Evolutionary conservation across 2,113 vertebrate species (phyloP), one percentile per base, ranked within the genome.

Genomic region (Ameiurus melas): DNA sequence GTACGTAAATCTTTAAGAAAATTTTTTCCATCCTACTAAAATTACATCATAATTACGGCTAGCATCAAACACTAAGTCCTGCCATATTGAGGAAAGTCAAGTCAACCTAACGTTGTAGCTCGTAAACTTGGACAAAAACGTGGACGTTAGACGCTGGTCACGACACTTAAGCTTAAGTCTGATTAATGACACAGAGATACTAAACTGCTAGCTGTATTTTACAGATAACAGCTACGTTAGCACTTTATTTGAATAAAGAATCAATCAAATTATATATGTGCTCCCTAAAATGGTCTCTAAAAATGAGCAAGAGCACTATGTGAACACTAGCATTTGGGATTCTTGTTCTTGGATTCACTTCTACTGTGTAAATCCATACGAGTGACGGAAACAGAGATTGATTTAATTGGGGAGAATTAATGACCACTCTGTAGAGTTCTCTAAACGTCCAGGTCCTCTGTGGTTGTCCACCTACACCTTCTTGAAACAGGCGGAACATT

Each of bases 401-500:
- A 80, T 30, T 68, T 27, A 43, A 51, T 55, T 51, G 19, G 33
- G n/a, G 20, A 5, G 17, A 62, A 64, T 83, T 64, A 64, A 64
- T n/a, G 51, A 80, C 55, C 77, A 80, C n/a, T 17, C 17, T 20
- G 1, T 20, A 12, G 30, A 68, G 82, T 51, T 43, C 83, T 70
- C 14, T 33, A 12, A 84, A 33, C 5, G 47, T 6, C 7, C 10
- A 60, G 57, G 55, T 39, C 33, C 10, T 25, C 57, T 16, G 57
- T 62, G 33, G 80, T 62, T 62, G 57, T 85, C 64, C 83, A 85
- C 83, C 83, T 85, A 85, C 66, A 85, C n/a, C 9, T 12, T 70
- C 83, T 55, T 55, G 57, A 68, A 43, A 83, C 36, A 47, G 17
- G 13, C 6, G 22, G 33, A 62, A 92, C 93, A 89, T 90, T 87